Base-by-base conservation (phyloP, 2,113 vertebrate genomes). In the Melanostigma gelatinosum region DNA sequence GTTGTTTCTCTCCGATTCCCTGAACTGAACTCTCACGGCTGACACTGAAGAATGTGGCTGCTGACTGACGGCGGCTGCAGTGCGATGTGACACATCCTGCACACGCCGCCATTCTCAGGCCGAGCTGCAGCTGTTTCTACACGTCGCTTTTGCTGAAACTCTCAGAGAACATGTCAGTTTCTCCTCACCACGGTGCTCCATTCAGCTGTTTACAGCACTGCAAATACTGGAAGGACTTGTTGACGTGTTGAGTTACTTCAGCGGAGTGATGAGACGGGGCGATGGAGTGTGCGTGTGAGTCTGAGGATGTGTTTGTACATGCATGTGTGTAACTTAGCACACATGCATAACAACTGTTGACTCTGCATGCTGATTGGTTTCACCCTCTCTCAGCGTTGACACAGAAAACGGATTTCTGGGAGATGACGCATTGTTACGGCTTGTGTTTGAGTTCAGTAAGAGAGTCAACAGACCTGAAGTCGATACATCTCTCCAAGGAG, bases 61-160 rank as follows among this genome's bases (percentile, higher is more conserved):
- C 16, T 24, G 55, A 61, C 38, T 32, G 4, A 32, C n/a, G n/a
- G n/a, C 36, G 52, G 42, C 63, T 55, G 20, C 68, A 67, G 32
- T 32, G 62, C 27, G 61, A 64, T 81, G 61, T 42, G 73, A 78
- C 78, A 42, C 15, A 62, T 84, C 12, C 48, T 46, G 52, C 70
- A 81, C 52, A 81, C 74, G 68, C 42, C 11, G 42, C 42, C 71
- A n/a, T 52, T 60, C 68, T 62, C 16, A 48, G 18, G 1, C 57
- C 3, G 76, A 72, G 58, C 24, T 52, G 72, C 82, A 82, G 84
- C 79, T 87, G 79, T 44, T 82, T 42, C 32, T 11, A 10, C 55
- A 24, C 15, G 72, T 83, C 76, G 20, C 60, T 27, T 48, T 6
- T 6, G 58, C 63, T 67, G 42, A 76, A 76, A 82, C 20, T 29